Conservation (phyloP, 2,113 vertebrate genomes). For the Hipposideros armiger region DNA sequence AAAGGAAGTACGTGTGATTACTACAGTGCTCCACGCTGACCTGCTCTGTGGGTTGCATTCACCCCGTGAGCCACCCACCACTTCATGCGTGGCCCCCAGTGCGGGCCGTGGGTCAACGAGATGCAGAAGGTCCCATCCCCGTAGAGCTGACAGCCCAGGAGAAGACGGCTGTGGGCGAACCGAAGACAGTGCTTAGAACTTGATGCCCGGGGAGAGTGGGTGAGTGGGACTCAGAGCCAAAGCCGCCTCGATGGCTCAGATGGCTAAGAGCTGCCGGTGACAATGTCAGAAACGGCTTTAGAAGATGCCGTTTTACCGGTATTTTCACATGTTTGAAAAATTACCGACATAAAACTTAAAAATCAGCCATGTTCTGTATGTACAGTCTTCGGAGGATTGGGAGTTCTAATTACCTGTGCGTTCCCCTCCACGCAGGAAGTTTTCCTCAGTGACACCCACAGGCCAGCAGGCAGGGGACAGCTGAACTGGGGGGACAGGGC, state of each 20-base stretch:
- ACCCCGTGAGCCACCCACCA: not conserved
- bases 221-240: not conserved
- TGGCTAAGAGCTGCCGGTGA: not conserved
- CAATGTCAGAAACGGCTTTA: not conserved
- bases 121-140: not conserved
- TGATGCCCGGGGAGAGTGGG: not conserved
- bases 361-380: not conserved
- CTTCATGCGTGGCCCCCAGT: not conserved
- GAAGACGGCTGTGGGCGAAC: not conserved
- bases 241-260: not conserved
- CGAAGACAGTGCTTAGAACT: not conserved
- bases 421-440: not conserved
- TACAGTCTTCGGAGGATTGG: not conserved
- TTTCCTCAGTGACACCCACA: not conserved
- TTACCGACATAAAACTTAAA: not conserved
- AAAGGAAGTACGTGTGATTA: constrained; percentile 21
- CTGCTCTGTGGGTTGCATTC: constrained; percentile 31
- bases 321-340: not conserved
- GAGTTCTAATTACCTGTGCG: not conserved
- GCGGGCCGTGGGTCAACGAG: not conserved
- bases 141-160: not conserved
- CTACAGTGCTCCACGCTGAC: not conserved
- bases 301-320: not conserved
- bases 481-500: fast-evolving
- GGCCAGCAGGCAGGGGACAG: not conserved